Base-by-base conservation (phyloP, 2,888 invertebrate genomes). In the Hypomecis atomaria region DNA sequence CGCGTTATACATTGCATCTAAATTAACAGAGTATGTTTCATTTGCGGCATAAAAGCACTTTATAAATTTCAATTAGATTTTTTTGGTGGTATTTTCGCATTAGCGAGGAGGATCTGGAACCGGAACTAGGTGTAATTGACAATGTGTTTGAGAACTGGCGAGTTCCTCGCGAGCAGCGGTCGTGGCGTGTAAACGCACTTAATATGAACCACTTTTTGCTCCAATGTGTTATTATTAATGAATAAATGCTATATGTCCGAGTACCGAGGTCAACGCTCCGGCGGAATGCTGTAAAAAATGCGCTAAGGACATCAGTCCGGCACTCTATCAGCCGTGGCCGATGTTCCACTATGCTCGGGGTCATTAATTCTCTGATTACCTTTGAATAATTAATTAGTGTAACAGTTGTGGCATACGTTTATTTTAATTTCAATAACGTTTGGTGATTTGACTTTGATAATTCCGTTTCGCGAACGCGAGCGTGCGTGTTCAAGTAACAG, bases 231-330 rank as follows among this genome's bases (percentile, higher is more conserved):
- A 86, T 88, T 89, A 87, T 85, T 88, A 86, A 89, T 87, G 85
- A 87, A 87, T 89, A 89, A 88, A 88, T 87, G 81, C 74, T 87
- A 84, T 85, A 66, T 84, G 83, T 85, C 77, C 82, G 84, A 86
- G 85, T 89, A 86, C 83, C 79, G 86, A 86, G 92, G 89, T 90
- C 91, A 88, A 89, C 71, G 90, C 73, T 84, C 91, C 81, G 73
- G 71, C 69, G 85, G 89, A 89, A 90, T 90, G 89, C 83, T 86
- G 83, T 87, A 90, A 92, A 92, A 90, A 90, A 88, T 86, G 79
- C 81, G 83, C 81, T 87, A 88, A 90, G 89, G 89, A 90, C 89
- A 87, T 82, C 81, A 81, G 78, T 82, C 84, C 75, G 79, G 70
- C 78, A 78, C 77, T 86, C 83, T 86, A 84, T 85, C 83, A 84